Evolutionary conservation across 2,888 invertebrate species (phyloP).

Genomic region (Busseola fusca): DNA sequence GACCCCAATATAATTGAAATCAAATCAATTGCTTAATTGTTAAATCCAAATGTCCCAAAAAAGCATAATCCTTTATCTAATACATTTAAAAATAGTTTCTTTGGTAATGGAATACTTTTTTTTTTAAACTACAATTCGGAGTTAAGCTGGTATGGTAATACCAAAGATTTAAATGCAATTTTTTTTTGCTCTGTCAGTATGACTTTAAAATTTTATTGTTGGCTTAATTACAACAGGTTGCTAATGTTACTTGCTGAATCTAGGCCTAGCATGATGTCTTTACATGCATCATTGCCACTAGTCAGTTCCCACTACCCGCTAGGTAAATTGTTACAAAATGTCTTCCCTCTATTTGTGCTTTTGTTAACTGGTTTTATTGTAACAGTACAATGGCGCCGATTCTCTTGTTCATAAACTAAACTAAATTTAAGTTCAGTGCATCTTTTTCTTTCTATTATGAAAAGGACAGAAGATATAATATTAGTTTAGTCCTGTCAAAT

Average conservation of each 20-base stretch:
- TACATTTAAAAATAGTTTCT: slow-evolving; percentile 9
- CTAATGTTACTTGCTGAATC: slow-evolving; percentile 15
- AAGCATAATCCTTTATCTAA: neutral
- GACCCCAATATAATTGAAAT: slow-evolving; percentile 30
- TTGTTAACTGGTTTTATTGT: slow-evolving; percentile 5
- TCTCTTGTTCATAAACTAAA: too few relatives aligned
- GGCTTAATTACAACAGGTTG: slow-evolving; percentile 5
- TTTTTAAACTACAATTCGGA: slow-evolving; percentile 58
- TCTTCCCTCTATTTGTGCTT: slow-evolving; percentile 30
- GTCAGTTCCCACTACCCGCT: too few relatives aligned
- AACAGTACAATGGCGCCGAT: too few relatives aligned
- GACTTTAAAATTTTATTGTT: neutral
- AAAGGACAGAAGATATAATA: too few relatives aligned
- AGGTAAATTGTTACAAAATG: slow-evolving; percentile 18
- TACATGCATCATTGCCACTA: neutral
- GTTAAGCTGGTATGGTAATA: slow-evolving; percentile 68
- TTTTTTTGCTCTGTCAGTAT: neutral
- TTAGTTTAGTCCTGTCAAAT: too few relatives aligned
- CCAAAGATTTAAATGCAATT: slow-evolving; percentile 54
- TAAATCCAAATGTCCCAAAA: slow-evolving; percentile 26
- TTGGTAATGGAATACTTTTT: slow-evolving; percentile 47
- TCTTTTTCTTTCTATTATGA: too few relatives aligned
- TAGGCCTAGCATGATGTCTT: neutral
- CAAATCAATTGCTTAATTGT: slow-evolving; percentile 7
- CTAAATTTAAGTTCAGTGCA: too few relatives aligned